These are phyloP conservation scores for Drosophila bifasciata DNA, from an alignment of 1,140 invertebrate genomes.

Conservation along the genomic window DNA sequence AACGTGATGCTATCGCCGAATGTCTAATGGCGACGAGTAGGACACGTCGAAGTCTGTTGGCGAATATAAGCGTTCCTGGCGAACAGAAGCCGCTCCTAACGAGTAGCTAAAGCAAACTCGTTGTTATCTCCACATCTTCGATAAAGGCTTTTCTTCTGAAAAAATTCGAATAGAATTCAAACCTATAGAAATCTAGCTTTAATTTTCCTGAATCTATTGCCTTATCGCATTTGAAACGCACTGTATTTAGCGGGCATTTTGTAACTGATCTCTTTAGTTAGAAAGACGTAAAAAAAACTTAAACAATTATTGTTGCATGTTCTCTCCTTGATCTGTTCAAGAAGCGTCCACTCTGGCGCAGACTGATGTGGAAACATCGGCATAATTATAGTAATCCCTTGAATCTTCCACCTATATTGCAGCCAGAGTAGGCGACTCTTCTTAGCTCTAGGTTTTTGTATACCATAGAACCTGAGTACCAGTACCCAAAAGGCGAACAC, in stretches of 20 bases:
- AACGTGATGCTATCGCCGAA: too few relatives aligned
- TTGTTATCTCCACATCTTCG: too few relatives aligned
- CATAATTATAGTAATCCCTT: not conserved
- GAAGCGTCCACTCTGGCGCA: conserved; percentile 9
- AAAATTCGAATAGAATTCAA: too few relatives aligned
- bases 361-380: conserved; percentile 4
- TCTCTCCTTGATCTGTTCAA: conserved; percentile 15
- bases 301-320: conserved; percentile 47
- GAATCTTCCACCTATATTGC: conserved; percentile 12
- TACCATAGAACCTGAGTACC: conserved; percentile 15
- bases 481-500: conserved; percentile 15
- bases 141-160: too few relatives aligned
- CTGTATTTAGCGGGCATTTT: conserved; percentile 39
- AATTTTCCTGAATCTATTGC: too few relatives aligned
- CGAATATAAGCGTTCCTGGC: too few relatives aligned
- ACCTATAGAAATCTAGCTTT: too few relatives aligned
- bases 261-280: conserved; percentile 51
- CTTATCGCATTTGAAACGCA: conserved; percentile 26
- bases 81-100: too few relatives aligned
- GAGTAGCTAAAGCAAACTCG: too few relatives aligned
- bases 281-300: conserved; percentile 34
- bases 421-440: conserved; percentile 12
- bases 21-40: too few relatives aligned
- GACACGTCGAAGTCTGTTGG: too few relatives aligned
- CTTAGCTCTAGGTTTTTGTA: conserved; percentile 45